Percentiles rank a stretch among this genome's conserved stretches.
These are phyloP conservation scores for Cantharis rufa DNA, from an alignment of 2,888 invertebrate species.

Conservation along the genomic window DNA sequence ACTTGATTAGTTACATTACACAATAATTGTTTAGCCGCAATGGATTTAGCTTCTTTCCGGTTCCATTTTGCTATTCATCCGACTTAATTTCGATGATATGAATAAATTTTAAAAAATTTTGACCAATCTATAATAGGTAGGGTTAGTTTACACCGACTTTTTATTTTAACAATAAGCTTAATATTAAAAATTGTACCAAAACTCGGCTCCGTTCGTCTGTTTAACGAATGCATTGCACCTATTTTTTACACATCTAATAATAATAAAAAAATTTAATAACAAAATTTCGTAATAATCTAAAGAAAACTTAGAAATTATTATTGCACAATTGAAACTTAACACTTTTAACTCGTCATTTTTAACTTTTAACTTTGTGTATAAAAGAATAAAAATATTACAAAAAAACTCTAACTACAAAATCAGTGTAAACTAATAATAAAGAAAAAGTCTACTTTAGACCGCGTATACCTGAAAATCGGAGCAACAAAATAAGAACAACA, in stretches of 20 bases:
- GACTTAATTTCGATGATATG: slow-evolving; percentile 33
- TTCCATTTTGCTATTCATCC: slow-evolving; percentile 6
- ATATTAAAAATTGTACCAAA: slow-evolving; percentile 26
- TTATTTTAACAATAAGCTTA: slow-evolving; percentile 18
- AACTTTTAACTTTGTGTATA: neutral
- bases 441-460: slow-evolving; percentile 9
- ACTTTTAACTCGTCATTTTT: slow-evolving; percentile 7
- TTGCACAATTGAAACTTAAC: slow-evolving; percentile 29
- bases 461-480: slow-evolving; percentile 32
- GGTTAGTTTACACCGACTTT: slow-evolving; percentile 35
- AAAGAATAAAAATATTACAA: neutral
- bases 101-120: slow-evolving; percentile 23
- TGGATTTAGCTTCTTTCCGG: slow-evolving; percentile 12
- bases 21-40: slow-evolving; percentile 37
- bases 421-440: slow-evolving; percentile 37
- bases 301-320: slow-evolving; percentile 41
- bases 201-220: slow-evolving; percentile 18
- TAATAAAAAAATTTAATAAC: slow-evolving; percentile 3
- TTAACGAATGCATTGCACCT: slow-evolving; percentile 26
- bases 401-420: slow-evolving; percentile 12
- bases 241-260: slow-evolving; percentile 21
- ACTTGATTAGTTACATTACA: slow-evolving; percentile 32
- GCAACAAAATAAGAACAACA: slow-evolving; percentile 36
- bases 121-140: slow-evolving; percentile 1
- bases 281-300: slow-evolving; percentile 13